Base-by-base conservation (phyloP, 2,113 vertebrate genomes). In the Engystomops pustulosus region DNA sequence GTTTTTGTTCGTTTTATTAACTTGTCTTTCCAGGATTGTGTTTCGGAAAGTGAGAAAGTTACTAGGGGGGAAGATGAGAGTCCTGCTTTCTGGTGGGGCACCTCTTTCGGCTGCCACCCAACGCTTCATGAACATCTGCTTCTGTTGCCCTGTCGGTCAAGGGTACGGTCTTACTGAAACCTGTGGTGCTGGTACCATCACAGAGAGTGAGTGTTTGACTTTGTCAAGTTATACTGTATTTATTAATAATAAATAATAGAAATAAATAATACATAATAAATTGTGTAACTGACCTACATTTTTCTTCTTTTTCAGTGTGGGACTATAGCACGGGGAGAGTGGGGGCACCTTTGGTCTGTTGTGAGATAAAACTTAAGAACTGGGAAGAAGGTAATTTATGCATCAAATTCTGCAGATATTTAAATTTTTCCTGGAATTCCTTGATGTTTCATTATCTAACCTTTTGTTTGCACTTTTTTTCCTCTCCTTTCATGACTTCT, bases 51-150 rank as follows among this genome's bases (percentile, higher is more conserved):
- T 99, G 41, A 94, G 95, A 53, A 90, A 94, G 81, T 91, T 99
- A 86, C 89, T 99, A 1, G 98, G 98, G 6, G 97, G 98, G 25
- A 96, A 89, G 58, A 95, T 92, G 0, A 95, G 97, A 1, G 83
- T 98, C 6, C 88, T 99, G 72, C 85, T 99, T 1, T 98, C 96
- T 44, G 98, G 98, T 0, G 98, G 98, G 1, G 98, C 97, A 0
- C 98, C 98, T 0, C 95, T 99, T 2, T 99, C 97, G 0, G 95
- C 97, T 0, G 89, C 93, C 18, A 99, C 98, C 0, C 97, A 99
- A 84, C 92, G 95, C 25, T 99, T 99, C 91, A 99, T 99, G 96
- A 99, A 99, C 47, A 96, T 99, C 85, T 99, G 98, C 55, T 95
- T 99, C 80, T 99, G 97, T 88, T 99, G 98, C 89, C 93, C 97